phyloP scores from a whole-genome alignment of 2,113 vertebrate genomes.

The Uropsilus gracilis region DNA sequence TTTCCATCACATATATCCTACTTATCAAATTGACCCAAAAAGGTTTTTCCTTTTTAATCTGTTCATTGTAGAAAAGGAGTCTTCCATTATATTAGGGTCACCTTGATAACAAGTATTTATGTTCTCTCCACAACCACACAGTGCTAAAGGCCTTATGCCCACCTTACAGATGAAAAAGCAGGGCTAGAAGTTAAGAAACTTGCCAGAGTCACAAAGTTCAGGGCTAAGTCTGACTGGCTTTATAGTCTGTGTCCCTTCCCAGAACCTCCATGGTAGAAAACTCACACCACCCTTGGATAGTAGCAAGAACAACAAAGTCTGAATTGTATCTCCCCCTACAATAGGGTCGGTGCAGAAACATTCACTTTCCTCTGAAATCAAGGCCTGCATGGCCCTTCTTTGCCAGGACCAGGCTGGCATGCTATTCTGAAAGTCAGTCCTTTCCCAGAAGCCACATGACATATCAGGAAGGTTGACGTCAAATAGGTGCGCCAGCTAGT shows the following conservation, averaged over 20 bases:
- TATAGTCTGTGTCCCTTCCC: neutral
- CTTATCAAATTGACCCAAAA: neutral
- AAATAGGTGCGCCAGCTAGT: too few species aligned
- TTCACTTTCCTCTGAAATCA: neutral
- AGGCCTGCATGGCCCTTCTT: neutral
- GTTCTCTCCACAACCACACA: too few species aligned
- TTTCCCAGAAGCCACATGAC: rapidly evolving
- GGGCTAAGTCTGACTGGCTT: too few species aligned
- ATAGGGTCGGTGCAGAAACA: neutral
- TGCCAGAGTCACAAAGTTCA: too few species aligned
- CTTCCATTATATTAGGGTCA: too few species aligned
- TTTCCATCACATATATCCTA: neutral
- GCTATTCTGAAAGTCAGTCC: neutral
- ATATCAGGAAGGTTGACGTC: too few species aligned
- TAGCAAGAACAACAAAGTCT: neutral
- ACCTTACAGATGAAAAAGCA: neutral
- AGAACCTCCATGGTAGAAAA: too few species aligned
- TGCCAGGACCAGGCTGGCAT: neutral
- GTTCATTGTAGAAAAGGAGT: too few species aligned
- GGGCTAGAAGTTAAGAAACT: neutral
- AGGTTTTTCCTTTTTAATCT: neutral
- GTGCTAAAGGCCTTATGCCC: neutral
- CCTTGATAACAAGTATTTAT: too few species aligned
- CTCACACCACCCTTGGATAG: neutral
- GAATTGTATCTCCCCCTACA: neutral